phyloP scores from a whole-genome alignment of 2,888 invertebrate genomes.

The Apodemia duryi region DNA sequence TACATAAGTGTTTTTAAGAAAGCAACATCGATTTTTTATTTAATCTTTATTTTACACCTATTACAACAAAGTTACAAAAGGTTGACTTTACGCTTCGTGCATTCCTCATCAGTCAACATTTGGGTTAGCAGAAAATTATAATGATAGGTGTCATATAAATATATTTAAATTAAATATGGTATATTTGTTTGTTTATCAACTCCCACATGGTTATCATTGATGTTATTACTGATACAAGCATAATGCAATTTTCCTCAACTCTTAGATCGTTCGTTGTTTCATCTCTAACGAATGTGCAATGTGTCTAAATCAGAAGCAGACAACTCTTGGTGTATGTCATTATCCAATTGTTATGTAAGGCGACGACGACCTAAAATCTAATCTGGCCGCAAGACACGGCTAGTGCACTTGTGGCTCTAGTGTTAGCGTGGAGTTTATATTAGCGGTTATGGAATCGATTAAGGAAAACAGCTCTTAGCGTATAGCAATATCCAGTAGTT shows the following conservation, averaged over 20 bases:
- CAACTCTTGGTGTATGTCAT: constrained; percentile 37
- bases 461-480: not conserved
- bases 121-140: too few relatives aligned
- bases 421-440: constrained; percentile 17
- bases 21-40: too few relatives aligned
- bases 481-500: not conserved
- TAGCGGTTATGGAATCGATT: constrained; percentile 10
- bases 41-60: too few relatives aligned
- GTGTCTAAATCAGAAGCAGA: constrained; percentile 35
- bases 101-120: too few relatives aligned
- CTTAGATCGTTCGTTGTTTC: not conserved
- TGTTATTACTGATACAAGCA: not conserved
- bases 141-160: too few relatives aligned
- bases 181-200: too few relatives aligned
- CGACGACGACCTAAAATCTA: constrained; percentile 58
- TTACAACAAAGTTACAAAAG: too few relatives aligned
- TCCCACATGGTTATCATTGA: too few relatives aligned
- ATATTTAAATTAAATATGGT: too few relatives aligned
- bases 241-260: constrained; percentile 1
- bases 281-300: constrained; percentile 26
- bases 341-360: constrained; percentile 70
- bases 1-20: too few relatives aligned
- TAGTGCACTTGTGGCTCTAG: constrained; percentile 14
- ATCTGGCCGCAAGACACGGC: constrained; percentile 40
- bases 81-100: too few relatives aligned